Evolutionary conservation across 2,113 vertebrate genomes (phyloP), one percentile per base, ranked within the genome.

Genomic region (Albula goreensis): DNA sequence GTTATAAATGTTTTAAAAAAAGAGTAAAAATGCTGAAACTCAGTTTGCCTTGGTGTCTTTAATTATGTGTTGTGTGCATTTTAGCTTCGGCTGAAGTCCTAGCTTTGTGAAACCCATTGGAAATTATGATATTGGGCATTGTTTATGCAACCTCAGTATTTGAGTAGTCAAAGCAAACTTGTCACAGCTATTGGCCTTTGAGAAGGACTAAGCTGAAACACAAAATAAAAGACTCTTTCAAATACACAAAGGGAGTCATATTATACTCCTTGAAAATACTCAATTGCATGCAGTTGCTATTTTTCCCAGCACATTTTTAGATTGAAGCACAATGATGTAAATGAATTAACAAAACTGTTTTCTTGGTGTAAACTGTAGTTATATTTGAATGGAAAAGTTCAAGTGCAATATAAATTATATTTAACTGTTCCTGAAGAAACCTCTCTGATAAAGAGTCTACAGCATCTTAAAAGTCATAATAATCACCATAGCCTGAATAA

Each of bases 1-100:
- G 94, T 88, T 86, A 82, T 86, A 85, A 78, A 86, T 95, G 94
- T 94, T 93, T 92, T 93, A 94, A 93, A 88, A 51, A 78, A 91
- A 90, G 85, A 83, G 85, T 91, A 94, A 81, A 94, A 92, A 92
- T 92, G 91, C 86, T 87, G 56, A 85, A 94, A 93, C 94, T 93
- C 89, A 84, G 85, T 85, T 91, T 90, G 93, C 82, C 91, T 85
- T 92, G 92, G 74, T 91, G 93, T 31, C 48, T 1, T 50, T 85
- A 19, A 85, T 85, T 83, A 79, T 80, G 84, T 84, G 4, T 48
- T 53, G 31, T 50, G 78, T 17, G 2, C 8, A 80, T 77, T 80
- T 17, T n/a, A n/a, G 63, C 50, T 17, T 19, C 19, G 41, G 78
- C 50, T 2, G n/a, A 12, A 81, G 15, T n/a, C 15, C 80, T 50